Evolutionary conservation across 2,113 vertebrate genomes (phyloP).

Genomic region (Aviceda subcristata): DNA sequence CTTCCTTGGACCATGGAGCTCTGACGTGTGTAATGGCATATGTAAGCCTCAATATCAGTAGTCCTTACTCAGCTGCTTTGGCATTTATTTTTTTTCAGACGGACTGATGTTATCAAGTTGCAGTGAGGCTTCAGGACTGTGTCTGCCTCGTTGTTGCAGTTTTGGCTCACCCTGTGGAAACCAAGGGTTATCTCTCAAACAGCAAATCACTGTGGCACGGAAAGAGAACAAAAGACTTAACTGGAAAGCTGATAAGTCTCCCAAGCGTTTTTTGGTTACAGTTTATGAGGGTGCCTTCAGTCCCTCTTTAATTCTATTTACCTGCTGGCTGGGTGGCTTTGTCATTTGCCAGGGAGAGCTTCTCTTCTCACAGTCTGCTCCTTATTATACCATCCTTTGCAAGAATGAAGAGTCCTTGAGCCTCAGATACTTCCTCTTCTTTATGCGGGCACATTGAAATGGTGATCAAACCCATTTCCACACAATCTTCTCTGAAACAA

Average conservation of each 20-base stretch:
- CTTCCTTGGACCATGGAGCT: not conserved
- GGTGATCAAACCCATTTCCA: not conserved
- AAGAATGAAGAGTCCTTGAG: not conserved
- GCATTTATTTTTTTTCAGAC: not conserved
- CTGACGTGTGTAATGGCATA: too few species aligned
- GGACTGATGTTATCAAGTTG: too few species aligned
- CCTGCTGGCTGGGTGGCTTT: fast-evolving
- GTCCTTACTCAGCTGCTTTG: too few species aligned
- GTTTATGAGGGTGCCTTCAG: not conserved
- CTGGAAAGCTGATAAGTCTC: not conserved
- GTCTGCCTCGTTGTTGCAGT: not conserved
- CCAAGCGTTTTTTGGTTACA: not conserved
- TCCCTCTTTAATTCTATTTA: not conserved
- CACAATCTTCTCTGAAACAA: not conserved
- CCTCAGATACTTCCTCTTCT: not conserved
- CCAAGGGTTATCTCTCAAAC: not conserved
- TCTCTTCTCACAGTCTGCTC: not conserved
- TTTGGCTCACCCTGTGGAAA: not conserved
- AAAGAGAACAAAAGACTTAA: not conserved
- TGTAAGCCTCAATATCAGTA: fast-evolving
- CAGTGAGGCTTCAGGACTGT: not conserved
- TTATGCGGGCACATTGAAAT: fast-evolving
- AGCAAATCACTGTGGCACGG: not conserved
- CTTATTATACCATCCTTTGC: not conserved
- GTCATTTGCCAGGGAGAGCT: not conserved